These are phyloP conservation scores for Trachymyrmex cornetzi DNA, from an alignment of 1,140 invertebrate species.

Conservation along the genomic window DNA sequence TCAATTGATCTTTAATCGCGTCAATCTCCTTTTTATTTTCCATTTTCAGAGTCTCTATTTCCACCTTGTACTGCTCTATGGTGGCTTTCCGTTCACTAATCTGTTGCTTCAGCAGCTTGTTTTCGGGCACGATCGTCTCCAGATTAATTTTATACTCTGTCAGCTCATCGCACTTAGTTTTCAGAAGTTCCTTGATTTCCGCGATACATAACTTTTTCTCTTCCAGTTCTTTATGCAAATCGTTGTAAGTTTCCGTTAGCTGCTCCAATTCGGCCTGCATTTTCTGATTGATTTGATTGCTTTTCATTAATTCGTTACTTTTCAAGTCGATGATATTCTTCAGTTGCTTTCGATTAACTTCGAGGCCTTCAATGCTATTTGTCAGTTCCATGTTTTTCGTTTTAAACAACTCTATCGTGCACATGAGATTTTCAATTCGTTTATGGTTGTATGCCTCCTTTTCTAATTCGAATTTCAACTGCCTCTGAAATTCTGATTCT, in stretches of 20 bases:
- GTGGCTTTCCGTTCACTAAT: constrained; percentile 66
- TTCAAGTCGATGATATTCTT: constrained; percentile 78
- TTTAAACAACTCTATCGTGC: constrained; percentile 71
- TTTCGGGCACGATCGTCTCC: constrained; percentile 79
- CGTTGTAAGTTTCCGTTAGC: constrained; percentile 69
- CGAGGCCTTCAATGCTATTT: constrained; percentile 76
- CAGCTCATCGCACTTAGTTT: constrained; percentile 81
- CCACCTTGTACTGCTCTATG: constrained; percentile 78
- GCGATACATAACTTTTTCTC: constrained; percentile 73
- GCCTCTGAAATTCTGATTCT: constrained; percentile 77
- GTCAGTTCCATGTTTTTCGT: constrained; percentile 77
- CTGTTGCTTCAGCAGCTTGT: constrained; percentile 78
- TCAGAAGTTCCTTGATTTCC: constrained; percentile 78
- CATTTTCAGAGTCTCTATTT: constrained; percentile 75
- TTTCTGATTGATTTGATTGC: constrained; percentile 61
- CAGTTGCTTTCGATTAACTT: constrained; percentile 76
- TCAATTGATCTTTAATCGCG: constrained; percentile 74
- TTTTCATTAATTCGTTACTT: constrained; percentile 71
- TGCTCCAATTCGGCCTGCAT: constrained; percentile 71
- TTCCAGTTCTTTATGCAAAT: constrained; percentile 70
- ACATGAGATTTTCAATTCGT: constrained; percentile 72
- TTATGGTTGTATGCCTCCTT: constrained; percentile 71
- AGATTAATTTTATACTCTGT: constrained; percentile 82
- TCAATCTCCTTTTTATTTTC: constrained; percentile 68
- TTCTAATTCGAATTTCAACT: constrained; percentile 71